Conservation (phyloP, 2,797 vertebrate species). For the Otolemur crassicaudatus region DNA sequence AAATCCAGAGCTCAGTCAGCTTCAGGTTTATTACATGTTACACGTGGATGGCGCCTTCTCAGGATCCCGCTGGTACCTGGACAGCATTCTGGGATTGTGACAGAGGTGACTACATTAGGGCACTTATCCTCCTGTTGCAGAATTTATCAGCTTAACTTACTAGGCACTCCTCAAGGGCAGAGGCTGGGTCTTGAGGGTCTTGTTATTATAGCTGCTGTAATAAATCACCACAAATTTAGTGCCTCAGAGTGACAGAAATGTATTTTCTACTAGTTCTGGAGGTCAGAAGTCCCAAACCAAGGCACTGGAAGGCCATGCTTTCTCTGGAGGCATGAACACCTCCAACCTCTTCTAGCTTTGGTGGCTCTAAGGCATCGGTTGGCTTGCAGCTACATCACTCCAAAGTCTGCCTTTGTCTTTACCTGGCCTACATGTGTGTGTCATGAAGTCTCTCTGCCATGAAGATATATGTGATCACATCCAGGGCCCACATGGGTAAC, state of each 20-base stretch:
- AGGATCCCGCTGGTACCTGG: neutral
- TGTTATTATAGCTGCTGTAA: neutral
- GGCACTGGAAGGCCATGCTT: neutral
- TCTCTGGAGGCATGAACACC: neutral
- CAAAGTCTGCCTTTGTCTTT: neutral
- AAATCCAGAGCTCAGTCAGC: neutral
- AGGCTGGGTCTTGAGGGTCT: neutral
- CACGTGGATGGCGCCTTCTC: neutral
- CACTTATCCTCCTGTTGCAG: neutral
- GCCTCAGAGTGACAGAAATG: neutral
- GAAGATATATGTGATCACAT: neutral
- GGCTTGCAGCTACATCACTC: neutral
- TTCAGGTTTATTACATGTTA: neutral
- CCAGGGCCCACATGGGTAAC: neutral
- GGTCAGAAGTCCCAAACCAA: neutral
- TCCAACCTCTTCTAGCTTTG: neutral
- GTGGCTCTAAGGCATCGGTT: neutral
- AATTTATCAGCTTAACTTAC: neutral
- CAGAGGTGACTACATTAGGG: neutral
- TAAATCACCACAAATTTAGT: neutral
- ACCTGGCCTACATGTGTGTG: neutral
- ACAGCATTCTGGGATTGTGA: neutral
- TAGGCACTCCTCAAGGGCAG: neutral
- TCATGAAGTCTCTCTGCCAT: neutral
- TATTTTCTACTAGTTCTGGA: neutral